These are phyloP conservation scores for Pogonocichla stellata DNA, from an alignment of 2,113 vertebrate species.

Conservation along the genomic window DNA sequence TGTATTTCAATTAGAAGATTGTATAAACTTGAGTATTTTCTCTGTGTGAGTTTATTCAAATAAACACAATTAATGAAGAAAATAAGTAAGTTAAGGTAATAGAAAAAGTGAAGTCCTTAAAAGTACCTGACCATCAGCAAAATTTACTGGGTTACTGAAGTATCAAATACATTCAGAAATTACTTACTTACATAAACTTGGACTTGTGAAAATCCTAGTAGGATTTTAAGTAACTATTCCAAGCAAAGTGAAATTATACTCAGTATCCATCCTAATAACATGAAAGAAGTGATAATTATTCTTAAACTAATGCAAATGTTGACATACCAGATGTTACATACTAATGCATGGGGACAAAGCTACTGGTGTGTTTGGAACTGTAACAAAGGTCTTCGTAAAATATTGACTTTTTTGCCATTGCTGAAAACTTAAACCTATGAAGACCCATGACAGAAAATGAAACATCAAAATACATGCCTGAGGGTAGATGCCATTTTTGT, in stretches of 20 bases:
- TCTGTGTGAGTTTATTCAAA: conserved; percentile 19
- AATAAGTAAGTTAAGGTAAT: neutral
- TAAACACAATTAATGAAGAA: neutral
- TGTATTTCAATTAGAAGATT: conserved; percentile 40
- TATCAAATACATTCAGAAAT: neutral
- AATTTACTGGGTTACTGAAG: neutral
- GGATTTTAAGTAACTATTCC: neutral
- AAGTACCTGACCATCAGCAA: neutral
- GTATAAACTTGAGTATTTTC: neutral
- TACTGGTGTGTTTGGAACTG: neutral
- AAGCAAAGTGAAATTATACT: neutral
- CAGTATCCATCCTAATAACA: neutral
- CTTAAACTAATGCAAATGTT: neutral
- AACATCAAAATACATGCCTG: neutral
- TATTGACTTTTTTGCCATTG: neutral
- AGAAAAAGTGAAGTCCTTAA: neutral
- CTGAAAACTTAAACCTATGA: neutral
- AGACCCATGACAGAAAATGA: neutral
- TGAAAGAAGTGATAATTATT: neutral
- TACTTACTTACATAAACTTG: neutral
- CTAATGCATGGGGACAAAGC: neutral
- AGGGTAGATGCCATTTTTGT: neutral
- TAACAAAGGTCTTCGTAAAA: neutral
- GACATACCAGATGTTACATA: neutral
- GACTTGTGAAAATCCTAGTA: neutral